These are phyloP conservation scores for Sisor rabdophorus DNA, from an alignment of 2,113 vertebrate genomes.

Conservation along the genomic window DNA sequence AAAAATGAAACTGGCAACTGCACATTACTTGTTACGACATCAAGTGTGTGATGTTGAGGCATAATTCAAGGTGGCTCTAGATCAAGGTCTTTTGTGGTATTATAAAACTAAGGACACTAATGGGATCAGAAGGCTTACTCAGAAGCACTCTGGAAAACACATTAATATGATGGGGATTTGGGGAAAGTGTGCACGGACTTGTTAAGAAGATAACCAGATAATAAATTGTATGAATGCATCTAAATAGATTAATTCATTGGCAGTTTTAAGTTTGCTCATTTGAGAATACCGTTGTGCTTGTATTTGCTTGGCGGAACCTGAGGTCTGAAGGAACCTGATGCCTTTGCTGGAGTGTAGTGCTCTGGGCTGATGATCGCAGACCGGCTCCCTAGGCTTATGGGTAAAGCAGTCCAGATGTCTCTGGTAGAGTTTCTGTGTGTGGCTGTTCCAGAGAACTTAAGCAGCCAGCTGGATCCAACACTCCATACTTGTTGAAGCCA, in stretches of 20 bases:
- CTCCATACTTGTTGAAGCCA: constrained; percentile 26
- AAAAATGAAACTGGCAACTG: constrained; percentile 20
- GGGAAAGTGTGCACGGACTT: neutral
- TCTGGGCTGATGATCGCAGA: constrained; percentile 23
- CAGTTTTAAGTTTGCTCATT: neutral
- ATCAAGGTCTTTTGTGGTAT: constrained; percentile 20
- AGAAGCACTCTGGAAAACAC: neutral
- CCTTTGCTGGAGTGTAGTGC: constrained; percentile 20
- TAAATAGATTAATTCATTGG: neutral
- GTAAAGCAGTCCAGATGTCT: constrained; percentile 46
- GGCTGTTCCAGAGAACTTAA: constrained; percentile 26
- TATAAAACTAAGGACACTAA: constrained; percentile 16
- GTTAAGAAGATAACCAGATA: neutral
- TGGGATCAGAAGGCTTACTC: constrained; percentile 12
- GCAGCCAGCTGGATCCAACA: constrained; percentile 30
- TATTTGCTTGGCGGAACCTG: constrained; percentile 16
- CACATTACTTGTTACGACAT: neutral
- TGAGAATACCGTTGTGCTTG: neutral
- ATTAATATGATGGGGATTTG: neutral
- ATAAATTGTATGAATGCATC: neutral
- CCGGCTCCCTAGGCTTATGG: constrained; percentile 20
- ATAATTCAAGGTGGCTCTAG: constrained; percentile 32
- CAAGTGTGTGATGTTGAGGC: constrained; percentile 17
- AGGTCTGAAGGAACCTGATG: constrained; percentile 22
- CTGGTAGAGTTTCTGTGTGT: constrained; percentile 32